Base-by-base conservation (phyloP, 2,113 vertebrate species). In the Cynopterus brachyotis region DNA sequence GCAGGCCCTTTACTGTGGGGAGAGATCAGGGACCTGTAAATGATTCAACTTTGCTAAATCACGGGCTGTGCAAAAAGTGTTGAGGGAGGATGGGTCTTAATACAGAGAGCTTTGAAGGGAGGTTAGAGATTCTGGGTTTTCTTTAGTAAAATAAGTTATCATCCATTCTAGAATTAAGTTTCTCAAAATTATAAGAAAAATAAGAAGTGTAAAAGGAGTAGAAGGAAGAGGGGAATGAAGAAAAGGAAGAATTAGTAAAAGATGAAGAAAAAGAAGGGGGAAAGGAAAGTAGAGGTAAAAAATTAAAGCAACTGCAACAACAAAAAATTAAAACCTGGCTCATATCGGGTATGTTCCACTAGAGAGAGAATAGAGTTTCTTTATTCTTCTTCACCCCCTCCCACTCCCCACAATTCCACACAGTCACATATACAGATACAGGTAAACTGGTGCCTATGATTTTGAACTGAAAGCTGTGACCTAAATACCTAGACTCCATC, bases 371-470 rank as follows among this genome's bases (percentile, higher is more conserved):
- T 4, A 6, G 20, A 30, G 35, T 24, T 53, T 32, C 32, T 13
- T 12, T 9, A 24, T 32, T 6, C 6, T 13, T 9, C 2, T 22
- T 16, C 42, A 75, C 22, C 30, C 30, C 10, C 9, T 1, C 11
- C 4, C 3, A 5, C 19, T 2, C 7, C 32, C 11, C 9, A 1
- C 12, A 17, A 0, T 1, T 16, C 20, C 30, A 20, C 15, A 45
- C 9, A 9, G 9, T n/a, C 59, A 42, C 12, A 59, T 22, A 3
- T 37, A 30, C 30, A 72, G 12, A n/a, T 3, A 1, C 64, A 40
- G 37, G 12, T 24, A 67, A 40, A 30, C 16, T 8, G 0, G 3
- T 1, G 3, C n/a, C 28, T 40, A 50, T 1, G 11, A 8, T 47
- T 9, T 12, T 26, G 19, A 64, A 35, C 47, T n/a, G 37, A 55